A percentile compares a stretch with the other conserved stretches of the same genome.
Evolutionary conservation across 1,140 invertebrate species (phyloP).

Genomic region (Augochlora pura): DNA sequence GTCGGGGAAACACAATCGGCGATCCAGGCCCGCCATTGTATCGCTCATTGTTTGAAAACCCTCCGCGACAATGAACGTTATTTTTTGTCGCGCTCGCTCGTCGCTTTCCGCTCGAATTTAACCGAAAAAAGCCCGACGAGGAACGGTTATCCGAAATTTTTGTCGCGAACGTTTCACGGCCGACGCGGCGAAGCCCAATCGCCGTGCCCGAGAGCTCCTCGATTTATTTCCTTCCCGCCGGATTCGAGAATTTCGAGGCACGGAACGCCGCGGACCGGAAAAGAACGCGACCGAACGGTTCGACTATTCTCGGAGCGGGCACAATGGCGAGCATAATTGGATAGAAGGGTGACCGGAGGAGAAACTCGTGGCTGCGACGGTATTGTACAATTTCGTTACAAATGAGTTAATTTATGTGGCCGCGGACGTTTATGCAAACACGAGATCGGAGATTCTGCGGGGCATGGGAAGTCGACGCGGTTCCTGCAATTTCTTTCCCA

Average conservation of each 20-base stretch:
- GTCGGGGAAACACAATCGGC: conserved; percentile 47
- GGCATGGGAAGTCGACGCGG: no score
- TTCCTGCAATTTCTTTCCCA: no score
- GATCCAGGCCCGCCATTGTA: conserved; percentile 51
- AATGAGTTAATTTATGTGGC: no score
- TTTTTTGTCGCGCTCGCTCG: conserved; percentile 25
- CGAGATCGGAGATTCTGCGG: no score
- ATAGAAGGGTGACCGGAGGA: no score
- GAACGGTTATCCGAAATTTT: not conserved
- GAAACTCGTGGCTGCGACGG: no score
- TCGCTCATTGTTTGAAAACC: conserved; percentile 62
- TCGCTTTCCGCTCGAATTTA: conserved; percentile 39
- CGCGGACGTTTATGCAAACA: no score
- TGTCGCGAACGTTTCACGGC: not conserved
- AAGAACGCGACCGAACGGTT: no score
- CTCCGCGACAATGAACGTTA: conserved; percentile 54
- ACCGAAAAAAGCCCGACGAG: conserved; percentile 13
- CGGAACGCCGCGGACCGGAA: no score
- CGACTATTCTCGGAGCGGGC: not conserved
- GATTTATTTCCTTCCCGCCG: not conserved
- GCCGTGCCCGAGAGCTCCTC: not conserved
- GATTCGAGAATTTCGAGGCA: not conserved
- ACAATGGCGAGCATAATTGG: conserved; percentile 27
- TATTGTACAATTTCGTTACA: no score
- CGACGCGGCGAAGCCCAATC: not conserved